Conservation (phyloP, 2,113 vertebrate species). For the Dipodomys merriami region DNA sequence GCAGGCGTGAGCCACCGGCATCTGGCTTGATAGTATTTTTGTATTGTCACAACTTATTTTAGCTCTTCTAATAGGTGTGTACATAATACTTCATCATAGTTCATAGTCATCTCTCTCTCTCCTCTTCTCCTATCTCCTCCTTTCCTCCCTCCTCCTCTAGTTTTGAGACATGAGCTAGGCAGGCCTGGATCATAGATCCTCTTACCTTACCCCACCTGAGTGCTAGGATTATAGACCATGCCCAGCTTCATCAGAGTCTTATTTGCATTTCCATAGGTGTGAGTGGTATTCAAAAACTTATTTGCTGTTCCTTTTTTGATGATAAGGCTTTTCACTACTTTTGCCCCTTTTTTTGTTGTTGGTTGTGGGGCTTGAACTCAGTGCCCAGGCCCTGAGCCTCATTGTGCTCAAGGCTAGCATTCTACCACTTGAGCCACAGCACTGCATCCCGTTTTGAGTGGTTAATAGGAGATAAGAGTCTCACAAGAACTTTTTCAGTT, state of each 20-base stretch:
- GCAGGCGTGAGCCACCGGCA: too few relatives aligned
- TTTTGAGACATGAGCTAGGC: background rate
- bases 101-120: too few relatives aligned
- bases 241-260: background rate
- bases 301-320: background rate
- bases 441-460: too few relatives aligned
- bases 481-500: too few relatives aligned
- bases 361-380: too few relatives aligned
- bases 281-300: background rate
- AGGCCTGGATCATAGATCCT: background rate
- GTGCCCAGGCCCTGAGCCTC: too few relatives aligned
- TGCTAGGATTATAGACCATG: background rate
- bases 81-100: background rate
- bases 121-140: too few relatives aligned
- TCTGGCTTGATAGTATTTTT: background rate
- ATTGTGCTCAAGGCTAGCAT: too few relatives aligned
- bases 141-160: background rate
- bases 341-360: background rate
- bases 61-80: conserved; percentile 22
- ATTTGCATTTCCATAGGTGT: conserved; percentile 6
- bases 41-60: conserved; percentile 5
- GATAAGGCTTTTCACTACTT: background rate
- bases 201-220: background rate
- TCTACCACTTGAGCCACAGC: too few relatives aligned
- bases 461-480: too few relatives aligned